These are phyloP conservation scores for Odontocolon sp. DNA, from an alignment of 2,888 invertebrate species.

Conservation along the genomic window DNA sequence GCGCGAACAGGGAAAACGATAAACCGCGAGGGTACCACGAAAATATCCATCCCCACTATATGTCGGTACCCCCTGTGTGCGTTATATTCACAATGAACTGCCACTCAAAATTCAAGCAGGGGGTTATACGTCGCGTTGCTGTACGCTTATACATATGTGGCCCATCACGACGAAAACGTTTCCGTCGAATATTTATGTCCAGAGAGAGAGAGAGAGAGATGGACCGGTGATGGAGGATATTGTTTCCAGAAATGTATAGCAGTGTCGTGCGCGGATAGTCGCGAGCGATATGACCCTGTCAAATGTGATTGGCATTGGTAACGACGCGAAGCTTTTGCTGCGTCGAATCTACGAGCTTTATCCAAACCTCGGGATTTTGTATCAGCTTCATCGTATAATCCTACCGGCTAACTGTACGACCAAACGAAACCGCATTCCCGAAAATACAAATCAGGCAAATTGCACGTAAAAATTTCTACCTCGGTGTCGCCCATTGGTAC, in stretches of 20 bases:
- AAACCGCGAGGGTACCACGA: conserved; percentile 50
- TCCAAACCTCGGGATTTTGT: background rate
- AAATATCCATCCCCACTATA: conserved; percentile 27
- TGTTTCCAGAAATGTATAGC: conserved; percentile 33
- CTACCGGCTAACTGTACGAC: background rate
- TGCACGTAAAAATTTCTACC: conserved; percentile 72
- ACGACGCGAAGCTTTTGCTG: conserved; percentile 21
- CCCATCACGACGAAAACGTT: conserved; percentile 7
- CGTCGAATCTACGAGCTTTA: background rate
- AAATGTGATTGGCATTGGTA: conserved; percentile 50
- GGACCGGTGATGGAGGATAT: conserved; percentile 27
- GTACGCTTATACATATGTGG: conserved; percentile 21
- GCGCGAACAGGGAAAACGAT: conserved; percentile 40
- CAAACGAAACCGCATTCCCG: conserved; percentile 3
- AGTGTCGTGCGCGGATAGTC: conserved; percentile 23
- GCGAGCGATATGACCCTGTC: conserved; percentile 47
- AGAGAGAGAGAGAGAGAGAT: conserved; percentile 9
- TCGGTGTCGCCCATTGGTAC: conserved; percentile 14
- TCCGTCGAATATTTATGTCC: conserved; percentile 34
- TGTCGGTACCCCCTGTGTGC: background rate
- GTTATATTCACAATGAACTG: conserved; percentile 56
- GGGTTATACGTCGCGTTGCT: conserved; percentile 41
- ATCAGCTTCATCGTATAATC: background rate
- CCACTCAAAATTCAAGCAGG: conserved; percentile 58
- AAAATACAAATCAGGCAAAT: conserved; percentile 72